Conservation (phyloP, 2,888 invertebrate genomes). For the Julus scandinavius region DNA sequence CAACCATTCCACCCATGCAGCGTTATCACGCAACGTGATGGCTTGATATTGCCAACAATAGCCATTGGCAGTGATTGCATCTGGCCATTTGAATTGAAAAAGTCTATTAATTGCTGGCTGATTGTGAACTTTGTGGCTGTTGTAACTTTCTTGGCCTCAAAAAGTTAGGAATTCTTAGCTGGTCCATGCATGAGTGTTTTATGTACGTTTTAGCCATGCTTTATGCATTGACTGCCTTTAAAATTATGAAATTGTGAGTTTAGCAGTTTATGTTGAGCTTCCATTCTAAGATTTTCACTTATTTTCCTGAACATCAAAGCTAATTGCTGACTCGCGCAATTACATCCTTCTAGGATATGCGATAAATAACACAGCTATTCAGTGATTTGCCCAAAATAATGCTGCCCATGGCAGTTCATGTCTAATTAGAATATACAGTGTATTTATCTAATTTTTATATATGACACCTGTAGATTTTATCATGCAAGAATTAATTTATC, state of each 20-base stretch:
- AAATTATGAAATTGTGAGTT: background rate
- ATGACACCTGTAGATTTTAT: conserved; percentile 37
- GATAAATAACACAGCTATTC: background rate
- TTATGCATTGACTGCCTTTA: conserved; percentile 32
- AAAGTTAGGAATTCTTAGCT: background rate
- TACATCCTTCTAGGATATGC: background rate
- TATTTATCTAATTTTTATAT: conserved; percentile 3
- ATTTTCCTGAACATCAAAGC: background rate
- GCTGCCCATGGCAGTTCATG: conserved; percentile 34
- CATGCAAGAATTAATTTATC: conserved; percentile 23
- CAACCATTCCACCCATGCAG: background rate
- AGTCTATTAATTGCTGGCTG: background rate
- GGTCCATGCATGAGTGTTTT: conserved; percentile 13
- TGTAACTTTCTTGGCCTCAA: background rate
- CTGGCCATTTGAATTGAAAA: background rate
- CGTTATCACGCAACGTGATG: background rate
- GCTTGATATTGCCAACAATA: background rate
- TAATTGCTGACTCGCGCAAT: background rate
- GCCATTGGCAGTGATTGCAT: too few relatives aligned
- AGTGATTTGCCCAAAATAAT: background rate
- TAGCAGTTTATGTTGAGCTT: background rate
- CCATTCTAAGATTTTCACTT: conserved; percentile 21
- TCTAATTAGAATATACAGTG: conserved; percentile 34
- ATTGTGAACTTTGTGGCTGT: conserved; percentile 10
- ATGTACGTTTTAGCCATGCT: conserved; percentile 34